A percentile compares a stretch with the other conserved stretches of the same genome.
These are phyloP conservation scores for Bubalus kerabau DNA, from an alignment of 2,113 vertebrate species.

Conservation along the genomic window DNA sequence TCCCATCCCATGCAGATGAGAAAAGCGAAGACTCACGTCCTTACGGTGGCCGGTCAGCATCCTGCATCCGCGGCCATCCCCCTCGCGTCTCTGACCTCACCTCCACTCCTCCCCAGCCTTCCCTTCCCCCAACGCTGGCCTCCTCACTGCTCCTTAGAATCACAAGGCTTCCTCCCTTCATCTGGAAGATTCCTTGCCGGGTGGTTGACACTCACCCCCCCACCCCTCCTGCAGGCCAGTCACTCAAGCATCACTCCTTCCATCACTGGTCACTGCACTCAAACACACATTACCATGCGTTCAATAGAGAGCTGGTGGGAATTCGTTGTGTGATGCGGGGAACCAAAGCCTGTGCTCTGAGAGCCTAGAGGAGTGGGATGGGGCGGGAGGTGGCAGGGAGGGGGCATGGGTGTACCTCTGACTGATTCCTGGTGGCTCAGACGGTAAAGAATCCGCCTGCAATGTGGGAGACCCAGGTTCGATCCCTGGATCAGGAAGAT, in stretches of 20 bases:
- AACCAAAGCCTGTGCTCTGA: neutral
- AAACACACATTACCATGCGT: neutral
- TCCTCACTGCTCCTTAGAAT: neutral
- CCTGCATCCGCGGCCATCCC: fast-evolving
- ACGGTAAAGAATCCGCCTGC: neutral
- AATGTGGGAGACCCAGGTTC: fast-evolving
- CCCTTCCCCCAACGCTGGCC: neutral
- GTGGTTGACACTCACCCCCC: fast-evolving
- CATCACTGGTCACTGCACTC: too few species aligned
- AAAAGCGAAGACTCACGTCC: neutral
- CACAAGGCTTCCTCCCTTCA: neutral
- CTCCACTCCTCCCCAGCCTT: neutral
- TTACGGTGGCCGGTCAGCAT: fast-evolving
- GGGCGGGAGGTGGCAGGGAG: neutral
- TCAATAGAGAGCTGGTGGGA: neutral
- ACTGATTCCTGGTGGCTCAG: neutral
- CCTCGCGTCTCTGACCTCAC: neutral
- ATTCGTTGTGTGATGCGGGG: neutral
- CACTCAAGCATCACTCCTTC: neutral
- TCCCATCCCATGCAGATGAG: neutral
- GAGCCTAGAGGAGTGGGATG: neutral
- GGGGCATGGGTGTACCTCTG: neutral
- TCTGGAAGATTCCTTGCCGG: neutral
- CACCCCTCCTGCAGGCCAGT: neutral
- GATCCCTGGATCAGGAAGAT: neutral